phyloP scores from a whole-genome alignment of 2,113 vertebrate species.

The Eurystomus gularis region DNA sequence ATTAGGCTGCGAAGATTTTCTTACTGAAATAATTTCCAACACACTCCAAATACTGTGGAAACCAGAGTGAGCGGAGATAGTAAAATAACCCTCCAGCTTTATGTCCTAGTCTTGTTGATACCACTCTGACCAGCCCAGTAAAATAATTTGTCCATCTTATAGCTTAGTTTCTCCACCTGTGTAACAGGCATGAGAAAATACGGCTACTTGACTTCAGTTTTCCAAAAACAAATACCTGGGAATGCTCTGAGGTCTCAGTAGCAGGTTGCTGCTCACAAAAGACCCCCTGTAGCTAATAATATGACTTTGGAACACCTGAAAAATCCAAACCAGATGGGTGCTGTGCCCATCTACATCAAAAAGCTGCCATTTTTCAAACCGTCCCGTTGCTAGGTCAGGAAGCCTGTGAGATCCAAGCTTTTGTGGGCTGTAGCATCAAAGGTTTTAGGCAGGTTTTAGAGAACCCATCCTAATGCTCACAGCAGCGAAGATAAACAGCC shows the following conservation, averaged over 20 bases:
- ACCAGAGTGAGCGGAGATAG: fast-evolving
- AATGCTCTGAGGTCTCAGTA: neutral
- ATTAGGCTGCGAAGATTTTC: neutral
- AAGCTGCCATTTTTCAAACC: neutral
- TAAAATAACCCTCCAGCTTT: neutral
- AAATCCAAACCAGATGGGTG: constrained; percentile 46
- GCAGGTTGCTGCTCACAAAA: neutral
- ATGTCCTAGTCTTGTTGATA: neutral
- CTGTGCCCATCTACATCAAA: constrained; percentile 11
- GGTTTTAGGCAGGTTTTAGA: neutral
- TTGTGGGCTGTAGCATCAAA: neutral
- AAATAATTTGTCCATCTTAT: neutral
- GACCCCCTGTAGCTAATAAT: neutral
- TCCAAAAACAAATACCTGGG: neutral
- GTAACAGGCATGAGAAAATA: neutral
- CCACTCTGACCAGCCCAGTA: neutral
- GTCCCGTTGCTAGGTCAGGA: neutral
- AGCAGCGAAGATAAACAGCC: neutral
- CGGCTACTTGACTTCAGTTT: neutral
- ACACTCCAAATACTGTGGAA: neutral
- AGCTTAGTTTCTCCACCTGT: neutral
- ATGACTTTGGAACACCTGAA: constrained; percentile 24
- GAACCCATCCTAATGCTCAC: neutral
- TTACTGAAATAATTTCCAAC: neutral
- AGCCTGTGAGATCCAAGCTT: neutral